Base-by-base conservation (phyloP, 2,797 vertebrate genomes). In the Pteropus rufus region DNA sequence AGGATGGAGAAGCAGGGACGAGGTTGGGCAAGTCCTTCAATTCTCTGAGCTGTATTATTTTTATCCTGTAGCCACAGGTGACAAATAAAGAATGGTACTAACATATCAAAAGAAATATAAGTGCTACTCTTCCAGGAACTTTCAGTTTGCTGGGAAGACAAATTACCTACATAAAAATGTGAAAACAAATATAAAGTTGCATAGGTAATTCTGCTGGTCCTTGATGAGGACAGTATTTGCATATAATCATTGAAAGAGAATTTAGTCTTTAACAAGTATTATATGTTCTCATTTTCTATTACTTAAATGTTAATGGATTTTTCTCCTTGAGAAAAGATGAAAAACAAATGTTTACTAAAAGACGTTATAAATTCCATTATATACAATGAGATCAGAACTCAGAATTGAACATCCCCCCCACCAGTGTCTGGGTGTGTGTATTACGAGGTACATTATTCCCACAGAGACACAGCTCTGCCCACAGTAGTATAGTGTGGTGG, bases 261-360 rank as follows among this genome's bases (percentile, higher is more conserved):
- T 62, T 92, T 72, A 70, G n/a, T 64, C 34, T 77, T 79, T 31
- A 70, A 34, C 19, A 90, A 93, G 77, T 64, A 24, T 29, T 41
- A 24, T 21, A 9, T 58, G 23, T 70, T n/a, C 19, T 79, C 24
- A 34, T 83, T 76, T 86, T 69, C 46, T 19, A 41, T 75, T 75
- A 87, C 64, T 93, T 72, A 72, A 34, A 62, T 49, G 11, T 84
- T 92, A 88, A 80, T 44, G 12, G 14, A 49, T 46, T 29, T 77
- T 88, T 92, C 67, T 62, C 80, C 44, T 26, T 39, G 23, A 89
- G 34, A 91, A 46, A 6, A 77, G 62, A 58, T 29, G 41, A 58
- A 62, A 84, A 70, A 15, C 58, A 89, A 84, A 36, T n/a, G 34
- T 79, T 93, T 91, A 88, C 60, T 64, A 76, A 88, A 88, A 85